Evolutionary conservation across 1,140 invertebrate genomes (phyloP), one percentile per base, ranked within the genome.

Genomic region (Anastrepha obliqua): DNA sequence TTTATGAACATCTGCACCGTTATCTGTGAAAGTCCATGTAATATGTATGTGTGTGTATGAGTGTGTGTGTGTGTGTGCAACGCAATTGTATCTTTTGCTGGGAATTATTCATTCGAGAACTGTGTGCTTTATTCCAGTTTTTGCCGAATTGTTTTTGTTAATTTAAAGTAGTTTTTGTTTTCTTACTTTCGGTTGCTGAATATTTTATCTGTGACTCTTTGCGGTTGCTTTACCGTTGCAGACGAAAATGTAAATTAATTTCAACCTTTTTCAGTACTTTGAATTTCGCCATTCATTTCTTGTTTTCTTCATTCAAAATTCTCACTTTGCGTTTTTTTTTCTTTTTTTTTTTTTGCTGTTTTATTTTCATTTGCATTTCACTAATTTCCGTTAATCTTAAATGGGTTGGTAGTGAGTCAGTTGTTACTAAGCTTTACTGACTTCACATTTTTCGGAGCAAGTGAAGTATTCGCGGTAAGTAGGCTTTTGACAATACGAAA

Each of bases 201-300:
- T 9, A 47, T 55, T 81, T 51, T 44, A 47, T 13, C 11, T 20
- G 74, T 20, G n/a, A 47, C 44, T 20, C 47, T 81, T 81, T 55
- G 47, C 74, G 47, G 47, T 51, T 81, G n/a, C 47, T 81, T 81
- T 55, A 55, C 74, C 20, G 74, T 81, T 55, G 44, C 7, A 58
- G 42, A 2, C 5, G 74, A 81, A 81, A 42, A 81, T 51, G 20
- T 47, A 81, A 9, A 51, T 29, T 81, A 58, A 55, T 81, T 81
- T 81, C 44, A 81, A 55, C 20, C 47, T 81, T 81, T 81, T 78
- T 55, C 47, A 20, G 6, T 15, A 44, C 42, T 55, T 81, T 17
- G 47, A 81, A 81, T 81, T 55, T 81, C 74, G 47, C n/a, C 74
- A 81, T 81, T 81, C 74, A 58, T 9, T 55, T 20, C n/a, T 81